Base-by-base conservation (phyloP, 2,113 vertebrate species). In the Falco punctatus region DNA sequence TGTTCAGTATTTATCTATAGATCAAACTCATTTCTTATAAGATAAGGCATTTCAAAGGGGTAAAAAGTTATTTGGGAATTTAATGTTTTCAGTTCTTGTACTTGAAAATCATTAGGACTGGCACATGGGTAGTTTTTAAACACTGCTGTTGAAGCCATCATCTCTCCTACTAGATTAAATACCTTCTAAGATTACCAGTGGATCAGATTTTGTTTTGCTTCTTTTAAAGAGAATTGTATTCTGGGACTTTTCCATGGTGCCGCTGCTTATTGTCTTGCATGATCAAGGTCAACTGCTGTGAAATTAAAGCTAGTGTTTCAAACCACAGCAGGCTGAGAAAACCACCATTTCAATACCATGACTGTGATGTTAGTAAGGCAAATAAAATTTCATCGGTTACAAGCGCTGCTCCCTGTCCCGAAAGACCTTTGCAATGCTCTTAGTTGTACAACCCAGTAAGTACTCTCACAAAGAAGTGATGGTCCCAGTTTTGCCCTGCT, bases 161-260 rank as follows among this genome's bases (percentile, higher is more conserved):
- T 94, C 74, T 90, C 87, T 73, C 55, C 73, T 83, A 51, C 58
- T 95, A 95, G 64, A 91, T 94, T 94, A 96, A 97, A 96, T 96
- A 95, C 88, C 90, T 94, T 96, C 96, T 97, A 96, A 94, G 78
- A 84, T 97, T 98, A 97, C 95, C 80, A 85, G 69, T 67, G 90
- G 96, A 96, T 98, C 81, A 92, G 61, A 91, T 96, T 94, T 97
- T 96, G 91, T 95, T 97, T 97, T 96, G 88, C 85, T 97, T 95
- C 94, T 97, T 95, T 96, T 84, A 92, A 93, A 92, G 74, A 88
- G 74, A 97, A 88, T 30, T 91, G 86, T 85, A 94, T 97, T 97
- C 93, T 94, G 93, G 94, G 97, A 95, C 78, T 91, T 96, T 79
- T 96, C 95, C 88, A 84, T 3, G 75, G 83, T 88, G 81, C 66